Evolutionary conservation across 2,888 invertebrate species (phyloP).

Genomic region (Melitaea athalia): DNA sequence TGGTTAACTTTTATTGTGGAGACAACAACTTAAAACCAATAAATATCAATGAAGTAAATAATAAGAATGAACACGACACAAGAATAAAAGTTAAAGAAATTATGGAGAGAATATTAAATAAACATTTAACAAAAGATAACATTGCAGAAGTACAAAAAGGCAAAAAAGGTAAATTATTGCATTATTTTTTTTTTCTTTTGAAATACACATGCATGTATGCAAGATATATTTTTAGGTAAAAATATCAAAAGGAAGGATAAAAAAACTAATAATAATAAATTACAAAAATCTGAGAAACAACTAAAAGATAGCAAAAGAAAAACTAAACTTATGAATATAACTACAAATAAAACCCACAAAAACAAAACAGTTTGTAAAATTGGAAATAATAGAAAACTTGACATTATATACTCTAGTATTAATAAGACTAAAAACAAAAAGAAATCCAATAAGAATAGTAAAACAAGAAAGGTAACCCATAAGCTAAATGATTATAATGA

Average conservation of each 20-base stretch:
- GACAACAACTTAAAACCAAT: conserved; percentile 50
- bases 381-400: neutral
- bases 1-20: conserved; percentile 60
- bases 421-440: conserved; percentile 11
- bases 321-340: conserved; percentile 12
- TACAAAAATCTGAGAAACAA: conserved; percentile 26
- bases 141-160: conserved; percentile 66
- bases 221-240: conserved; percentile 53
- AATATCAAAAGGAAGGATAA: conserved; percentile 54
- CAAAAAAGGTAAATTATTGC: conserved; percentile 60
- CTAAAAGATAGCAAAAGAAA: conserved; percentile 16
- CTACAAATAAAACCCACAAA: conserved; percentile 12
- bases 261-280: conserved; percentile 29
- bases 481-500: conserved; percentile 14
- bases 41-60: conserved; percentile 39
- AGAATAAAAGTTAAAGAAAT: conserved; percentile 69
- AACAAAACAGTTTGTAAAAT: neutral
- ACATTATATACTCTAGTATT: neutral
- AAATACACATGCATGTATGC: conserved; percentile 3
- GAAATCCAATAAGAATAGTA: conserved; percentile 19
- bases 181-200: neutral
- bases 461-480: conserved; percentile 5
- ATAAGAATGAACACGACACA: conserved; percentile 40
- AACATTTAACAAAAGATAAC: conserved; percentile 54
- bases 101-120: conserved; percentile 66